These are phyloP conservation scores for Hemitrygon akajei DNA, from an alignment of 2,797 vertebrate species.

Conservation along the genomic window DNA sequence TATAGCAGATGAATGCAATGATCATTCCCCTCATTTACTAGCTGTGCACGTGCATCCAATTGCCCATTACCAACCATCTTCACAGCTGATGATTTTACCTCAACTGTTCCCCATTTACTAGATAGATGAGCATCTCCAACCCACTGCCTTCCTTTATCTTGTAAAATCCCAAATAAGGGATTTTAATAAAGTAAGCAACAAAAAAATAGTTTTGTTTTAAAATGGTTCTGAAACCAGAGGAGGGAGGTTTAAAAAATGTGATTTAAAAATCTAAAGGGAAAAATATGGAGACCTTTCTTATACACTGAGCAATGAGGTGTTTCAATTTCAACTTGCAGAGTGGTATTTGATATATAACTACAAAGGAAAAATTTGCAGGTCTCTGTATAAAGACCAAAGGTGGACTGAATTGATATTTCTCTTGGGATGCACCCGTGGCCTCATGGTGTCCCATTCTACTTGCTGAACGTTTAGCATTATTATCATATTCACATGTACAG, in stretches of 20 bases:
- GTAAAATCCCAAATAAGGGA: neutral
- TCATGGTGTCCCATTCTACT: neutral
- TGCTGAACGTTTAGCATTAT: neutral
- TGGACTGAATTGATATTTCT: neutral
- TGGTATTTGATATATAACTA: neutral
- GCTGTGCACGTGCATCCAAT: neutral
- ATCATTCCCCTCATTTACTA: neutral
- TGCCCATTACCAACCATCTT: neutral
- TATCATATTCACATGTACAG: neutral
- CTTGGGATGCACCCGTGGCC: neutral
- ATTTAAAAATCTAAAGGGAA: neutral
- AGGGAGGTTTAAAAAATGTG: neutral
- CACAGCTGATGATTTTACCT: neutral
- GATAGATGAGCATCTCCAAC: neutral
- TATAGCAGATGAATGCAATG: neutral
- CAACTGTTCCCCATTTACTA: neutral
- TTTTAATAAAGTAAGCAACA: neutral
- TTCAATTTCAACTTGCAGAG: neutral
- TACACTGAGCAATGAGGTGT: neutral
- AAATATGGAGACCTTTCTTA: neutral
- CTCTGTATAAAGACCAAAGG: neutral
- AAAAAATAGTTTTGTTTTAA: neutral
- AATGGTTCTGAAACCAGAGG: neutral
- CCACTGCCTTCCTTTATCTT: neutral
- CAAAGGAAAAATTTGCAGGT: neutral